A percentile compares a stretch with the other conserved stretches of the same genome.
Conservation (phyloP, 1,140 invertebrate genomes). For the Penaeus japonicus region DNA sequence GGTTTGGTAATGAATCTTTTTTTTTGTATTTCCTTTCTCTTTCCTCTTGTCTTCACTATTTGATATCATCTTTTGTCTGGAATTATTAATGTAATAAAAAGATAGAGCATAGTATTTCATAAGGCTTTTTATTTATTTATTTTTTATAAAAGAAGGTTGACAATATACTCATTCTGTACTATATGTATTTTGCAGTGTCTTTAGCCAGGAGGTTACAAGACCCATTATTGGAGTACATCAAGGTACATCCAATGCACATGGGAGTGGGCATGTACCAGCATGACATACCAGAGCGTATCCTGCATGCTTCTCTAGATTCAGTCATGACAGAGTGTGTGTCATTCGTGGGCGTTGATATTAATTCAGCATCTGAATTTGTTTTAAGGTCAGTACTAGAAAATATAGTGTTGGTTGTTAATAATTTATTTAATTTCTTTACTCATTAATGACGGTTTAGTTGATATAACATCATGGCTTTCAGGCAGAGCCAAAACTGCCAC, state of each 20-base stretch:
- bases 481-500: no score
- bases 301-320: constrained; percentile 78
- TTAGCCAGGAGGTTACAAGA: constrained; percentile 87
- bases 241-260: constrained; percentile 89
- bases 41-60: constrained; percentile 50
- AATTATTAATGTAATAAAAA: no score
- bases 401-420: neutral
- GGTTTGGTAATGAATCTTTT: neutral
- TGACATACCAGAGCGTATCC: constrained; percentile 80
- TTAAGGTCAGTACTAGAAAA: constrained; percentile 70
- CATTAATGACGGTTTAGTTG: no score
- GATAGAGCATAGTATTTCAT: no score
- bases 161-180: neutral
- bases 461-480: no score
- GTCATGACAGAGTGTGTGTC: constrained; percentile 82
- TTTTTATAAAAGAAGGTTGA: no score
- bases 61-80: no score
- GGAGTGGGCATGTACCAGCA: constrained; percentile 93
- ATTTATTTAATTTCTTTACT: no score
- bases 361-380: constrained; percentile 81
- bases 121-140: no score
- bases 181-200: constrained; percentile 69
- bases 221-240: constrained; percentile 88
- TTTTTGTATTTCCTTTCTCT: no score
- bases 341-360: constrained; percentile 90